These are phyloP conservation scores for Isotomurus palustris DNA, from an alignment of 2,888 invertebrate genomes.

Conservation along the genomic window DNA sequence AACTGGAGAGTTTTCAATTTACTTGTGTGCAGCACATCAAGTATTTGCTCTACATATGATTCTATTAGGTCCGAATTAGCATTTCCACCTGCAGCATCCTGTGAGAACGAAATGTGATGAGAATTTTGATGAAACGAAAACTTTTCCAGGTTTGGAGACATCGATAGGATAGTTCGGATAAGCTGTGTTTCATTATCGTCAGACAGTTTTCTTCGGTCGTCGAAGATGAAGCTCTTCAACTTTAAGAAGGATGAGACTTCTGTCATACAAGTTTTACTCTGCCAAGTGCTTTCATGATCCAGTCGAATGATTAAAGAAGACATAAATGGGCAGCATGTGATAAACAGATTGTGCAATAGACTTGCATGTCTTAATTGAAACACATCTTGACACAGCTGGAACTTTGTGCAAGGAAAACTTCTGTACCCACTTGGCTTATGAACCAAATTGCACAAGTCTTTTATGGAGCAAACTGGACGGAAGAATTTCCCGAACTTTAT, in stretches of 20 bases:
- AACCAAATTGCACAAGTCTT: slow-evolving; percentile 10
- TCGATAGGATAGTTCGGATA: slow-evolving; percentile 4
- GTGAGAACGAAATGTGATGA: background rate
- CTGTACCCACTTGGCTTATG: background rate
- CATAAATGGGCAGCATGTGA: slow-evolving; percentile 13
- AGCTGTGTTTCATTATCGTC: background rate
- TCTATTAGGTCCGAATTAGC: background rate
- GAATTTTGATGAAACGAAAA: background rate
- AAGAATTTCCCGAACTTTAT: slow-evolving; percentile 29
- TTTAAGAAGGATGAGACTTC: too few species aligned
- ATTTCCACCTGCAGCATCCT: too few species aligned
- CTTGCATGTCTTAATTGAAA: slow-evolving; percentile 8
- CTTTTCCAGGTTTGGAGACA: slow-evolving; percentile 5
- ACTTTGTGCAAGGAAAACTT: slow-evolving; percentile 16
- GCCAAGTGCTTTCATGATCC: slow-evolving; percentile 20
- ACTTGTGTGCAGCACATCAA: slow-evolving; percentile 9
- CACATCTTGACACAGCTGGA: slow-evolving; percentile 21
- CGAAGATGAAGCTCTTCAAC: slow-evolving; percentile 25
- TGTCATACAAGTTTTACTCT: too few species aligned
- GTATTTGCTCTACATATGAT: background rate
- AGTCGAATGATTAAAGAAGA: slow-evolving; percentile 20
- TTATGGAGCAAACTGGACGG: slow-evolving; percentile 9
- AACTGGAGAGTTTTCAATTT: slow-evolving; percentile 10
- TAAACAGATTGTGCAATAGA: slow-evolving; percentile 15
- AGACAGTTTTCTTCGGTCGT: slow-evolving; percentile 19